Evolutionary conservation across 2,888 invertebrate species (phyloP), one percentile per base, ranked within the genome.

Genomic region (Drosophila sordidula): DNA sequence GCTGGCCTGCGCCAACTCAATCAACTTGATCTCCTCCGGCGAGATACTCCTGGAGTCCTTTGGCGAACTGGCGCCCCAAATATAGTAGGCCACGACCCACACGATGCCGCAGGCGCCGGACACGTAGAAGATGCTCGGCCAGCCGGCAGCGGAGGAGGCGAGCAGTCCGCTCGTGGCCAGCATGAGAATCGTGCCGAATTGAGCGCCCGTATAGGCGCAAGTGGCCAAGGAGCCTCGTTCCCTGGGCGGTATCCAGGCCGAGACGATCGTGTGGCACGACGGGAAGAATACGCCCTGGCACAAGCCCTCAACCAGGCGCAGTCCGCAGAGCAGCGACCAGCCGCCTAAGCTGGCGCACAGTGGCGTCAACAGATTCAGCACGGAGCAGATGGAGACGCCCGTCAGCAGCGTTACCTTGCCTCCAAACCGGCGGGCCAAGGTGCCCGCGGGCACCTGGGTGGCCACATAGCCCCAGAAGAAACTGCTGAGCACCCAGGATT

Each of bases 111-210:
- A 90, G 1, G 92, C 92, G 0, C 96, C 96, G 78, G 95, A 95
- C 0, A 94, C 90, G 85, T 97, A 97, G 91, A 97, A 97, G 58
- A 95, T 95, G 1, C 95, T 94, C 0, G 95, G 95, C 97, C 97
- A 97, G 1, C 97, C 96, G 75, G 94, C 93, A 0, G 92, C 78
- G 0, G 95, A 88, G 0, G 95, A 94, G 1, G 94, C 95, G 0
- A 97, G 96, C 93, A 55, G 97, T 93, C 97, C 97, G n/a, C 96
- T 95, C 12, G 95, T 92, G 14, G 96, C 94, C 83, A 97, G 92
- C 77, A 96, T 95, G 0, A 96, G 88, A 0, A 97, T 95, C 5
- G 96, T 96, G 8, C 97, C 97, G 11, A 97, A 93, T 83, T 96
- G 96, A 6, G 95, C 95, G 32, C 97, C 97, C 25, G 95, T 94